phyloP scores from a whole-genome alignment of 2,797 vertebrate genomes.

The Oryzias sinensis region DNA sequence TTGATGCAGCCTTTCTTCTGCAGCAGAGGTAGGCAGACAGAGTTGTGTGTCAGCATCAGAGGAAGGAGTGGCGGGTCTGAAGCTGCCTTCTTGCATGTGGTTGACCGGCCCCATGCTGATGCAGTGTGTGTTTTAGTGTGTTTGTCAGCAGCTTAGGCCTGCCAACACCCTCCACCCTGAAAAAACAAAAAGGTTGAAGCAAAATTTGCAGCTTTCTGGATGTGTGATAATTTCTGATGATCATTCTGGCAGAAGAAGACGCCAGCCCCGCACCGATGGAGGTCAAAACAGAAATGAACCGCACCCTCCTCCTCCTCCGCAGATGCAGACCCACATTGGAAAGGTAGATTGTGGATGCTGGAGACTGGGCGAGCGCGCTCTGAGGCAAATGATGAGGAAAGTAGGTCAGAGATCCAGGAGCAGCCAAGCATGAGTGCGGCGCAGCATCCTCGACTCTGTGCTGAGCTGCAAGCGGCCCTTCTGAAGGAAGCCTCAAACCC shows the following conservation, averaged over 20 bases:
- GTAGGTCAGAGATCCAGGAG: constrained; percentile 75
- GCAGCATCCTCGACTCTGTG: constrained; percentile 60
- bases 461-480: constrained; percentile 35
- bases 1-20: too few species aligned
- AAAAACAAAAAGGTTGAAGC: neutral
- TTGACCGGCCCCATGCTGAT: constrained; percentile 60
- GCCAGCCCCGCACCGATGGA: constrained; percentile 10
- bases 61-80: constrained; percentile 40
- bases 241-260: neutral
- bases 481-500: constrained; percentile 12
- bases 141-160: constrained; percentile 53
- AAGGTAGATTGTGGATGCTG: constrained; percentile 47
- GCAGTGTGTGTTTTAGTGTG: constrained; percentile 14
- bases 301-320: constrained; percentile 32
- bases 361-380: constrained; percentile 30
- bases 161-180: constrained; percentile 25
- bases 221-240: neutral
- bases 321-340: constrained; percentile 11
- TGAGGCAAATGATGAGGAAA: constrained; percentile 53
- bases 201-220: neutral
- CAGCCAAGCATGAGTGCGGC: constrained; percentile 69
- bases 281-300: constrained; percentile 35
- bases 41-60: constrained; percentile 3
- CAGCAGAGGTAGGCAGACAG: too few species aligned
- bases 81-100: constrained; percentile 35